These are phyloP conservation scores for Corvus moneduloides DNA, from an alignment of 2,113 vertebrate genomes.

Conservation along the genomic window DNA sequence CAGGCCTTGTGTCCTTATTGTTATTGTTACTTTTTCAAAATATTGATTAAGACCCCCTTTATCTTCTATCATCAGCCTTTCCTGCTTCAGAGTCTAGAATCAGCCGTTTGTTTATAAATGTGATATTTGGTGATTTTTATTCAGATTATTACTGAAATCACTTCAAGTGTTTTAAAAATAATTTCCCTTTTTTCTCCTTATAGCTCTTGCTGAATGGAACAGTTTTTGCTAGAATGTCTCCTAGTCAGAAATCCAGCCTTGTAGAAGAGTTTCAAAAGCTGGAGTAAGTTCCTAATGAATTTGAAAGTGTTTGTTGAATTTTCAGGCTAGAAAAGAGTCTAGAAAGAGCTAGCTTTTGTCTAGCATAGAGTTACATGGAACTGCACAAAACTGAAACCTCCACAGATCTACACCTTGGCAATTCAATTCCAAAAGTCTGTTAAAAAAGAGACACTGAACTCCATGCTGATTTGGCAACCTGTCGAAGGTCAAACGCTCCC, in stretches of 20 bases:
- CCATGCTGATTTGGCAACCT: background rate
- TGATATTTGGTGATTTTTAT: background rate
- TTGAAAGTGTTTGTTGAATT: background rate
- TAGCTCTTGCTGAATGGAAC: constrained; percentile 79
- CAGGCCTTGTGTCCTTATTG: background rate
- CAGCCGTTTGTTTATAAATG: background rate
- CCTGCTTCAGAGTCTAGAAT: background rate
- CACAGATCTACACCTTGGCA: background rate
- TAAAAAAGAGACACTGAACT: background rate
- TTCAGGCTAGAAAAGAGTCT: background rate
- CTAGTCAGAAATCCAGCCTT: constrained; percentile 78
- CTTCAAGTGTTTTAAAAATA: background rate
- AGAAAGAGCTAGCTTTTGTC: background rate
- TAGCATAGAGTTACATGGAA: background rate
- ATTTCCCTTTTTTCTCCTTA: background rate
- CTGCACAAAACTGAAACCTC: background rate
- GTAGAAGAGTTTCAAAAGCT: constrained; percentile 82
- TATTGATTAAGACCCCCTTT: background rate
- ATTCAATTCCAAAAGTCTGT: background rate
- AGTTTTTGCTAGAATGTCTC: constrained; percentile 83
- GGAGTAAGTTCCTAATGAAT: constrained; percentile 72
- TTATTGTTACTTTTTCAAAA: background rate
- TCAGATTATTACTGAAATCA: background rate
- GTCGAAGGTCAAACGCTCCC: background rate
- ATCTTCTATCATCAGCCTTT: background rate